Conservation (phyloP, 2,113 vertebrate genomes). For the Brienomyrus brachyistius region DNA sequence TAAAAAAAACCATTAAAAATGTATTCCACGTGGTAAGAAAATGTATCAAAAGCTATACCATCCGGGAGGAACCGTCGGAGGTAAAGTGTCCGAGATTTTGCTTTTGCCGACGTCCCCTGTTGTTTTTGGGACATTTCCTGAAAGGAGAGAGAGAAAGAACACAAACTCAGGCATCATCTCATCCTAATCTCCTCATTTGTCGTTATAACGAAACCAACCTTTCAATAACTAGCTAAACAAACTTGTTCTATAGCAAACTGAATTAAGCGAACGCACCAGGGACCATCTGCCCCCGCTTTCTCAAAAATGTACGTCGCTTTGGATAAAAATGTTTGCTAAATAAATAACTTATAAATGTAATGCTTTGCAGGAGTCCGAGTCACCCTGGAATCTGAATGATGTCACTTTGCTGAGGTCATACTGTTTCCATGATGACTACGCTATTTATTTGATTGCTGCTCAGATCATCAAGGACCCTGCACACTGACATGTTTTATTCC, state of each 20-base stretch:
- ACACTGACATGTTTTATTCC: not conserved
- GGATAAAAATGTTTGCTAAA: not conserved
- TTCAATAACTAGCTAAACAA: not conserved
- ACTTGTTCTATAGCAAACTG: not conserved
- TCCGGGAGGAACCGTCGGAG: slow-evolving; percentile 87
- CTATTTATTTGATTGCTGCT: not conserved
- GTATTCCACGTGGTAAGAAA: slow-evolving; percentile 78
- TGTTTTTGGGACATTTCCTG: slow-evolving; percentile 95
- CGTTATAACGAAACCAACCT: not conserved
- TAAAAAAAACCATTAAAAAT: slow-evolving; percentile 52
- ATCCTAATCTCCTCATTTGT: not conserved
- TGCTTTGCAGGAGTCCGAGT: not conserved
- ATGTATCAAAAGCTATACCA: slow-evolving; percentile 88
- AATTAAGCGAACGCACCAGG: not conserved
- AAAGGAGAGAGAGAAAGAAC: slow-evolving; percentile 21
- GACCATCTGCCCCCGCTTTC: not conserved
- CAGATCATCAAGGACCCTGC: not conserved
- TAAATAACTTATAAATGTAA: not conserved
- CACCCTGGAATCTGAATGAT: not conserved
- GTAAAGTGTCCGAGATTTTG: slow-evolving; percentile 94
- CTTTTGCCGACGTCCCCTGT: slow-evolving; percentile 87
- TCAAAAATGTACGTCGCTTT: not conserved
- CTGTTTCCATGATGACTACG: not conserved
- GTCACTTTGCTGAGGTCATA: not conserved
- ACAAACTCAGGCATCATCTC: not conserved